phyloP scores from a whole-genome alignment of 2,888 invertebrate genomes.

The Geotrupes spiniger region DNA sequence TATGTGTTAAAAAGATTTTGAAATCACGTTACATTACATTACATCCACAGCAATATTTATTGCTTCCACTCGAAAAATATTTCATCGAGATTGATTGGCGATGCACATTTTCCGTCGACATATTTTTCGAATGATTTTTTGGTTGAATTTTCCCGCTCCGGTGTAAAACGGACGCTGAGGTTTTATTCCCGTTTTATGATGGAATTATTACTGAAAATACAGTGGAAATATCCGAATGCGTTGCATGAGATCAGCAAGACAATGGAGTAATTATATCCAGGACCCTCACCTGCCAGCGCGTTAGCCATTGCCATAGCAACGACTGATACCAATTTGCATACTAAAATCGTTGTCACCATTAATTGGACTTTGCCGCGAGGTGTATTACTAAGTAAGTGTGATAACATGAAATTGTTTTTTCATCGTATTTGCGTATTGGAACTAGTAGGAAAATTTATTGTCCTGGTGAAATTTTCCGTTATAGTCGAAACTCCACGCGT shows the following conservation, averaged over 20 bases:
- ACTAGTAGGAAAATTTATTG: no score
- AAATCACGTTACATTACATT: no score
- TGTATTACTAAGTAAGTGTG: constrained; percentile 22
- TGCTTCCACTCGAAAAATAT: no score
- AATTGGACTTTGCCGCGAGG: constrained; percentile 36
- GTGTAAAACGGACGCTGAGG: constrained; percentile 6
- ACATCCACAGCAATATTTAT: no score
- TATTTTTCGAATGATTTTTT: no score
- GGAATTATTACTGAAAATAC: constrained; percentile 23
- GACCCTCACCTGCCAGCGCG: constrained; percentile 39
- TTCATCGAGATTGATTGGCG: no score
- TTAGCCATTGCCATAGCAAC: constrained; percentile 38
- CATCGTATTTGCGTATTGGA: no score
- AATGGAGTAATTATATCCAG: constrained; percentile 46
- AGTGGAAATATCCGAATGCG: constrained; percentile 25
- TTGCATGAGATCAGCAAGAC: constrained; percentile 32
- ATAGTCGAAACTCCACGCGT: no score
- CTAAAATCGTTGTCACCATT: constrained; percentile 44
- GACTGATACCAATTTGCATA: constrained; percentile 43
- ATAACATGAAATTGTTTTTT: background rate
- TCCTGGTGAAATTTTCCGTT: no score
- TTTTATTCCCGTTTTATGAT: constrained; percentile 20
- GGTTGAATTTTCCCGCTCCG: background rate
- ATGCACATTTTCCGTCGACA: no score
- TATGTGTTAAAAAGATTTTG: no score